Evolutionary conservation across 2,113 vertebrate genomes (phyloP).

Genomic region (Bubalus kerabau): DNA sequence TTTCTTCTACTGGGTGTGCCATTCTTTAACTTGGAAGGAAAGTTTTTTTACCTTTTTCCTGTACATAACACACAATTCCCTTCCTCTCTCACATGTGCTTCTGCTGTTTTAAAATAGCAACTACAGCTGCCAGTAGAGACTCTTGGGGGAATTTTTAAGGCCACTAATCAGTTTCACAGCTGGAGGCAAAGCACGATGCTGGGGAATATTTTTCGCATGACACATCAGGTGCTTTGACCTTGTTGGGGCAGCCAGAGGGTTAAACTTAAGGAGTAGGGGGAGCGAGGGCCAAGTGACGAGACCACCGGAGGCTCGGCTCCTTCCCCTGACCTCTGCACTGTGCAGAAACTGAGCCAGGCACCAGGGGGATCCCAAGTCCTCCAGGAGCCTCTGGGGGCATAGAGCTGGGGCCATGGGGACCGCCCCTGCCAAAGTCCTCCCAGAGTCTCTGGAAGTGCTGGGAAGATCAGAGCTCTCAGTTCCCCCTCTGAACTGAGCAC

Average conservation of each 20-base stretch:
- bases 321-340: not conserved
- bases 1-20: not conserved
- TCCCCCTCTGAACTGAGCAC: not conserved
- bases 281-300: not conserved
- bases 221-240: constrained; percentile 25
- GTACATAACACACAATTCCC: not conserved
- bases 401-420: not conserved
- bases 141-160: constrained; percentile 30
- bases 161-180: constrained; percentile 62
- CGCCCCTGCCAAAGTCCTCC: no score
- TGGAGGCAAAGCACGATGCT: constrained; percentile 43
- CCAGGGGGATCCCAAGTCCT: not conserved
- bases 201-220: constrained; percentile 42
- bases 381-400: not conserved
- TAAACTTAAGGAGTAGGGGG: not conserved
- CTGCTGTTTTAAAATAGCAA: constrained; percentile 50
- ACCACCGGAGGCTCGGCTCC: not conserved
- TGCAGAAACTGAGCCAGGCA: not conserved
- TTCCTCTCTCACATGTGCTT: not conserved
- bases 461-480: not conserved
- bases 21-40: not conserved
- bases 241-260: not conserved
- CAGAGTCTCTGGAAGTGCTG: not conserved
- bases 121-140: constrained; percentile 23
- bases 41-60: not conserved